Conservation (phyloP, 2,797 vertebrate species). For the Helostoma temminkii region DNA sequence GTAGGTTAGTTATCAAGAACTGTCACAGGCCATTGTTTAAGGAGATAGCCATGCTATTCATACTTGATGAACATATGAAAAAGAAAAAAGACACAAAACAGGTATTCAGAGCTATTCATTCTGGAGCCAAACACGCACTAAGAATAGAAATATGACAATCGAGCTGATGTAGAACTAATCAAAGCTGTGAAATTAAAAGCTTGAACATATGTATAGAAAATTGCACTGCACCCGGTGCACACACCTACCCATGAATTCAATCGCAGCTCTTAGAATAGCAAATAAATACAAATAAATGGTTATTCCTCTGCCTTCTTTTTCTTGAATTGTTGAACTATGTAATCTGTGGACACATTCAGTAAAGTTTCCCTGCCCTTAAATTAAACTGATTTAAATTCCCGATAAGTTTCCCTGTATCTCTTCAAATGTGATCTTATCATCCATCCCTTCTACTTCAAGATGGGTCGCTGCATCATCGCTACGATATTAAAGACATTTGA, state of each 20-base stretch:
- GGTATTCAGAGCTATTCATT: constrained; percentile 49
- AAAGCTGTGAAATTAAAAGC: background rate
- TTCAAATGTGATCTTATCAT: constrained; percentile 67
- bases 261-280: constrained; percentile 76
- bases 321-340: constrained; percentile 36
- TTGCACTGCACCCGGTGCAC: background rate
- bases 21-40: constrained; percentile 54
- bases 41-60: constrained; percentile 58
- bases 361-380: constrained; percentile 60
- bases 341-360: constrained; percentile 40
- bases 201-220: background rate
- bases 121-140: constrained; percentile 22
- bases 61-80: constrained; percentile 53
- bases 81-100: constrained; percentile 48
- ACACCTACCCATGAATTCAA: background rate
- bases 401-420: constrained; percentile 62
- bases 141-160: constrained; percentile 27
- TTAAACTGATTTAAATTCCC: constrained; percentile 66
- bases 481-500: constrained; percentile 69
- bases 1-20: constrained; percentile 38
- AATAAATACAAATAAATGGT: constrained; percentile 85
- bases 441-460: constrained; percentile 65
- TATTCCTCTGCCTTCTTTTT: constrained; percentile 65
- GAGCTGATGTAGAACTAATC: constrained; percentile 18
- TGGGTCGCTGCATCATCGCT: constrained; percentile 54